Conservation (phyloP, 2,113 vertebrate genomes). For the Nipponia nippon region DNA sequence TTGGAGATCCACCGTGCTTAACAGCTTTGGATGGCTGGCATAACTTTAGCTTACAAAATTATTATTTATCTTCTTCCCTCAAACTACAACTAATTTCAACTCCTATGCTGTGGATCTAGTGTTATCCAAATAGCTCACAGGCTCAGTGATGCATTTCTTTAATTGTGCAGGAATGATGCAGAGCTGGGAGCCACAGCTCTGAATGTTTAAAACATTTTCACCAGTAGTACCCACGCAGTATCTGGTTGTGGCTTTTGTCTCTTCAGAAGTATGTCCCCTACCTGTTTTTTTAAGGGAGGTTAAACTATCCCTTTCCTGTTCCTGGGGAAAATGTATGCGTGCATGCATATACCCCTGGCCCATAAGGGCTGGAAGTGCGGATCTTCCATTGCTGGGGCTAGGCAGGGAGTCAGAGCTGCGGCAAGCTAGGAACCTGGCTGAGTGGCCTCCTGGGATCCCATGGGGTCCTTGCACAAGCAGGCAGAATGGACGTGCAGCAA, state of each 20-base stretch:
- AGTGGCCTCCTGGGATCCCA: not conserved
- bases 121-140: not conserved
- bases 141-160: not conserved
- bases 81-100: not conserved
- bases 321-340: not conserved
- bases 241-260: not conserved
- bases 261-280: not conserved
- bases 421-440: not conserved
- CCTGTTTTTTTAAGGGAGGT: not conserved
- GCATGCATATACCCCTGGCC: fast-evolving
- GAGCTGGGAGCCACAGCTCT: not conserved
- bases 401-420: not conserved
- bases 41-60: not conserved
- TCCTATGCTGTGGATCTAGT: not conserved
- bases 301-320: not conserved
- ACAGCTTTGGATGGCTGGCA: not conserved
- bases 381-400: not conserved
- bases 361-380: not conserved
- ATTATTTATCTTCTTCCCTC: not conserved
- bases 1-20: not conserved
- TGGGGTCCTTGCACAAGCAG: not conserved
- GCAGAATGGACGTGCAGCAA: not conserved
- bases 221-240: not conserved
- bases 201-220: not conserved
- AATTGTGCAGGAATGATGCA: not conserved